A percentile compares a stretch with the other conserved stretches of the same genome.
Conservation (phyloP, 64 coral and sea anemone genomes). For the Montipora efflorescens region DNA sequence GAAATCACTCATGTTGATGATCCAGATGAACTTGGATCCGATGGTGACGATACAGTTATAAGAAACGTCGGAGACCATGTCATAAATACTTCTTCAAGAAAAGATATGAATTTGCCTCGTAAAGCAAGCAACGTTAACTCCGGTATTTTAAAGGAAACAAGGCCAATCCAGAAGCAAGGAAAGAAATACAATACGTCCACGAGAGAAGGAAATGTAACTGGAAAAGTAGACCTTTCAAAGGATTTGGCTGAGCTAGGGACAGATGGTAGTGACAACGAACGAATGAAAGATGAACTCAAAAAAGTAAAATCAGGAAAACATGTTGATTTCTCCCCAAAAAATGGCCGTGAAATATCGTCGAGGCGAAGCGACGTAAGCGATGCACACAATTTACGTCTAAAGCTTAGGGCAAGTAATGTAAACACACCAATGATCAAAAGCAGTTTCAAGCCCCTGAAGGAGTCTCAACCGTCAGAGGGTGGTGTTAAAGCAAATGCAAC, state of each 20-base stretch:
- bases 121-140: neutral
- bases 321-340: neutral
- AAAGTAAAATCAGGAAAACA: neutral
- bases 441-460: neutral
- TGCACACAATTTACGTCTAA: neutral
- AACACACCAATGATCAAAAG: neutral
- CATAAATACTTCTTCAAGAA: neutral
- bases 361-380: neutral
- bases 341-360: too few relatives aligned
- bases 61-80: neutral
- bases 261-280: neutral
- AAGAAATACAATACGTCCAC: neutral
- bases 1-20: neutral
- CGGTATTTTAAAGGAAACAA: neutral
- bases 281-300: neutral
- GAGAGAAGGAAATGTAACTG: neutral
- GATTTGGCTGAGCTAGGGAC: constrained; percentile 46
- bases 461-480: neutral
- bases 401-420: neutral
- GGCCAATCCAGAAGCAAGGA: neutral
- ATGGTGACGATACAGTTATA: neutral
- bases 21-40: constrained; percentile 56
- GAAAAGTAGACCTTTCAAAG: constrained; percentile 1
- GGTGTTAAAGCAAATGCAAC: neutral
- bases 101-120: neutral